Evolutionary conservation across 2,888 invertebrate species (phyloP).

Genomic region (Epirrita christyi): DNA sequence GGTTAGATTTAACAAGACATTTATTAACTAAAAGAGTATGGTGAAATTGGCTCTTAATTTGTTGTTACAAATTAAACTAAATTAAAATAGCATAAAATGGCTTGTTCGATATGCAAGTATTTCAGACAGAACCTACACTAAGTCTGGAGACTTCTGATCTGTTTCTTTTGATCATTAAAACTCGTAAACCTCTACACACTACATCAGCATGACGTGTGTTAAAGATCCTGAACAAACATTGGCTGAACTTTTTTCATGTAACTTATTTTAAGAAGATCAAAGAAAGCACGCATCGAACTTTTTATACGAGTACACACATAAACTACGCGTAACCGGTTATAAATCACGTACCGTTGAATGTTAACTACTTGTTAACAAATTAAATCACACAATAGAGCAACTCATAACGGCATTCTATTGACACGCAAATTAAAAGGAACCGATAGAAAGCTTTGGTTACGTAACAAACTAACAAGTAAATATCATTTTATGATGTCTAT

Average conservation of each 20-base stretch:
- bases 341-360: conserved; percentile 21
- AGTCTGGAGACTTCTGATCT: too few species aligned
- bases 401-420: conserved; percentile 39
- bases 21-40: too few species aligned
- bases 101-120: too few species aligned
- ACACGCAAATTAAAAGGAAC: conserved; percentile 39
- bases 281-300: conserved; percentile 1
- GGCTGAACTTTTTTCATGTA: neutral
- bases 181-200: too few species aligned
- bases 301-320: neutral
- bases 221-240: too few species aligned
- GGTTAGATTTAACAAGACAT: too few species aligned
- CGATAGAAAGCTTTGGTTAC: conserved; percentile 44
- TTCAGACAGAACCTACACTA: too few species aligned
- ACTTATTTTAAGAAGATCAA: conserved; percentile 11
- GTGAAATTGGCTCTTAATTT: too few species aligned
- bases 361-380: conserved; percentile 35
- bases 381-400: conserved; percentile 34
- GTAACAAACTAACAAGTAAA: conserved; percentile 35
- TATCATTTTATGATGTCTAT: conserved; percentile 33
- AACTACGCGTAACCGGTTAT: conserved; percentile 10
- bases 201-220: too few species aligned
- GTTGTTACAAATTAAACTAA: too few species aligned
- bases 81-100: too few species aligned
- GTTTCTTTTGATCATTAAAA: too few species aligned